Evolutionary conservation across 2,797 vertebrate species (phyloP).

Genomic region (Monodelphis domestica): DNA sequence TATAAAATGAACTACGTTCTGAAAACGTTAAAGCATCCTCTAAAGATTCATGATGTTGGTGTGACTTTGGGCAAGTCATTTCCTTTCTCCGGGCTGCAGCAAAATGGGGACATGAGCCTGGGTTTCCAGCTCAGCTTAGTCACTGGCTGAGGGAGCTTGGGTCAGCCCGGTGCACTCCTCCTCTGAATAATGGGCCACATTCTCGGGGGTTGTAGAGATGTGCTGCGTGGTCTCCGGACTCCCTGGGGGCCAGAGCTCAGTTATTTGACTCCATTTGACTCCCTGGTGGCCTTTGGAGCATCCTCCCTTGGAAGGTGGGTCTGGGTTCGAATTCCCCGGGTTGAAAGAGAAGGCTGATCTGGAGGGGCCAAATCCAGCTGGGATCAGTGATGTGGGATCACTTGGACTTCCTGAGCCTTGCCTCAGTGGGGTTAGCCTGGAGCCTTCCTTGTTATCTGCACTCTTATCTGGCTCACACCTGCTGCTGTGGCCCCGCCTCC

Average conservation of each 20-base stretch:
- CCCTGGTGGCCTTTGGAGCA: too few species aligned
- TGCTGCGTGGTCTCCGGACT: not conserved
- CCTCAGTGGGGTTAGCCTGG: too few species aligned
- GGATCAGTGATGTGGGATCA: too few species aligned
- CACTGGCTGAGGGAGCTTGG: not conserved
- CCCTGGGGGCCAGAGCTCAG: not conserved
- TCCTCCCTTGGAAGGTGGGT: not conserved
- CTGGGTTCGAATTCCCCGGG: not conserved
- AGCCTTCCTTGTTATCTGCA: too few species aligned
- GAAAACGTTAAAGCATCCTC: not conserved
- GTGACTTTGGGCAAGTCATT: not conserved
- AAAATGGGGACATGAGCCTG: not conserved
- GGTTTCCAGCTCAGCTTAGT: not conserved
- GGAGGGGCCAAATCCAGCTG: too few species aligned
- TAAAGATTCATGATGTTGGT: not conserved
- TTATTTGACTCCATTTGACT: not conserved
- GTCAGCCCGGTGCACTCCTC: not conserved
- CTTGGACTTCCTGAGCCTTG: not conserved
- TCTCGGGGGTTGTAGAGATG: not conserved
- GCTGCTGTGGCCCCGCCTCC: too few species aligned
- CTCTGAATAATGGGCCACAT: not conserved
- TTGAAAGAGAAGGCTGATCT: not conserved
- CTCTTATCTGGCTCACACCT: too few species aligned
- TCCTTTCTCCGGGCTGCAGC: not conserved
- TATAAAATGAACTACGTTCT: too few species aligned